These are phyloP conservation scores for Myodes glareolus DNA, from an alignment of 2,113 vertebrate species.

Conservation along the genomic window DNA sequence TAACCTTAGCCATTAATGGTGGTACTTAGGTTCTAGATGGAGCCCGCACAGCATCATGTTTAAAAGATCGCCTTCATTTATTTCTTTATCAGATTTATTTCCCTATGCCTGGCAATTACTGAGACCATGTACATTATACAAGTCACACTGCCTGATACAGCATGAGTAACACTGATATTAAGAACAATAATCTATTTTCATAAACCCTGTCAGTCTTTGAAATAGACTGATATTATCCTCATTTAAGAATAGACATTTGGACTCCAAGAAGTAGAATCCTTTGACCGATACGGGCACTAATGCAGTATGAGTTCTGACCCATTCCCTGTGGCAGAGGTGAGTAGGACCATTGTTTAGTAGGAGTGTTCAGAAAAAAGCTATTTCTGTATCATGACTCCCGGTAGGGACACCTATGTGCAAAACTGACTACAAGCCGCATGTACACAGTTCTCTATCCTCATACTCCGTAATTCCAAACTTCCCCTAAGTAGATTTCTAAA, in stretches of 20 bases:
- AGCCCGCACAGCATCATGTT: not conserved
- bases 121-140: slow-evolving; percentile 5
- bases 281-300: not conserved
- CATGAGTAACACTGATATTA: not conserved
- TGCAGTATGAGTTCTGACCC: not conserved
- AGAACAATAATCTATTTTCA: slow-evolving; percentile 10
- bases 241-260: not conserved
- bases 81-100: not conserved
- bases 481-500: not conserved
- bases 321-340: not conserved
- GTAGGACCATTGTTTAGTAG: not conserved
- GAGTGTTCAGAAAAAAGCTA: not conserved
- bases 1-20: not conserved
- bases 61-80: not conserved
- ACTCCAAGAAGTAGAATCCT: not conserved
- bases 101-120: not conserved
- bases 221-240: not conserved
- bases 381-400: not conserved
- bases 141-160: not conserved
- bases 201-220: not conserved
- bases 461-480: not conserved
- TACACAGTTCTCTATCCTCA: not conserved
- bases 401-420: not conserved
- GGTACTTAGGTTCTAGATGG: not conserved
- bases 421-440: not conserved